phyloP scores from a whole-genome alignment of 2,888 invertebrate species.

The Ariolimax columbianus region DNA sequence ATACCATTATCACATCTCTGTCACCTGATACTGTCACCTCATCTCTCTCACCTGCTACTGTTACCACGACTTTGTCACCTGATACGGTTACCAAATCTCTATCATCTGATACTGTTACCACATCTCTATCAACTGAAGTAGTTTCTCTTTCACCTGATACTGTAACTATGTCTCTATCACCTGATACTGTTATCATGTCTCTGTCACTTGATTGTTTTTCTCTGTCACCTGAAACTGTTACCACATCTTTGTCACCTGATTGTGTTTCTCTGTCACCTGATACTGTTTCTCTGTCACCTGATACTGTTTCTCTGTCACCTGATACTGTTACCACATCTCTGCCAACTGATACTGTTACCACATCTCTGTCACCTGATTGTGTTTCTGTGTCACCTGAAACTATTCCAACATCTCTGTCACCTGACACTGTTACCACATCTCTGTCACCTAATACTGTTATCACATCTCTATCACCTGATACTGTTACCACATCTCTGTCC shows the following conservation, averaged over 20 bases:
- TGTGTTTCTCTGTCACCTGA: background rate
- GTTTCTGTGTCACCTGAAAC: background rate
- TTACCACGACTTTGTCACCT: background rate
- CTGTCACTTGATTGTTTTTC: background rate
- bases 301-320: background rate
- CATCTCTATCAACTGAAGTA: background rate
- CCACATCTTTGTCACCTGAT: background rate
- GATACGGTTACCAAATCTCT: background rate
- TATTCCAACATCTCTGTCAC: background rate
- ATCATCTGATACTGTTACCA: background rate
- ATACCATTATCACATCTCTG: background rate
- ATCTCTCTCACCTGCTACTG: background rate
- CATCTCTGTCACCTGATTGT: conserved; percentile 4
- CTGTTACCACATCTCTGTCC: background rate
- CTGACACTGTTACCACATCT: background rate
- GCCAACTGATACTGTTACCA: background rate
- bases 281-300: background rate
- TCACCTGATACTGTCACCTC: background rate
- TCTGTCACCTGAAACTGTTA: background rate
- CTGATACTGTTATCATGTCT: background rate
- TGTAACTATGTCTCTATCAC: background rate
- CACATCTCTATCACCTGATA: conserved; percentile 7
- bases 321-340: background rate
- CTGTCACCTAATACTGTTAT: background rate
- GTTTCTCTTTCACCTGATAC: background rate